Base-by-base conservation (phyloP, 1,140 invertebrate genomes). In the Physella acuta region DNA sequence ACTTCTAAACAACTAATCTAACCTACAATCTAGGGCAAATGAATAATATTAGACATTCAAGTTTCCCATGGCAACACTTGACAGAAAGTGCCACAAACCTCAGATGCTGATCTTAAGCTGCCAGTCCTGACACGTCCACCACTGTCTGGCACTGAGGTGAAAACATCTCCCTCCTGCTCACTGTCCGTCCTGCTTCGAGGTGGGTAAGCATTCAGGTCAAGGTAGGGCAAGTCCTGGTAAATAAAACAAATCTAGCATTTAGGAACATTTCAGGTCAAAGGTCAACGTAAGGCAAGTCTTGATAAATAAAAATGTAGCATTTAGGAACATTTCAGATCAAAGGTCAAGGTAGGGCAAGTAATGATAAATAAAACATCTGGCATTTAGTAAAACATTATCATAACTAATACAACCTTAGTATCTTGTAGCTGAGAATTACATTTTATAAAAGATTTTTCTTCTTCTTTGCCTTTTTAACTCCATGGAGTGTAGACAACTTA, bases 211-310 rank as follows among this genome's bases (percentile, higher is more conserved):
- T 68, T 72, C 36, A 82, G 62, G 49, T 82, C 80, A n/a, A 82
- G 68, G 63, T 80, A 82, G 61, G 78, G 78, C 58, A 79, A 51
- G 68, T 80, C 76, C 80, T 82, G 71, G 2, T 65, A 30, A 67
- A 28, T 61, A 53, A 67, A 60, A 55, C 14, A 26, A 33, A 33
- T 36, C 39, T 20, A 66, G 24, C 31, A 14, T 52, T 31, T 11
- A 37, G 37, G 28, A 31, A 33, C 28, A 53, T 66, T 66, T 66
- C 30, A 11, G 44, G 44, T n/a, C n/a, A n/a, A n/a, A n/a, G n/a
- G n/a, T n/a, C n/a, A n/a, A n/a, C n/a, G n/a, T n/a, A n/a, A n/a
- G n/a, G n/a, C 26, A 31, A 8, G 11, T 17, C 26, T 56, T 17
- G 14, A 26, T 17, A 56, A 26, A 11, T 17, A 26, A 56, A 17